Base-by-base conservation (phyloP, 2,113 vertebrate genomes). In the Anthoscopus minutus region DNA sequence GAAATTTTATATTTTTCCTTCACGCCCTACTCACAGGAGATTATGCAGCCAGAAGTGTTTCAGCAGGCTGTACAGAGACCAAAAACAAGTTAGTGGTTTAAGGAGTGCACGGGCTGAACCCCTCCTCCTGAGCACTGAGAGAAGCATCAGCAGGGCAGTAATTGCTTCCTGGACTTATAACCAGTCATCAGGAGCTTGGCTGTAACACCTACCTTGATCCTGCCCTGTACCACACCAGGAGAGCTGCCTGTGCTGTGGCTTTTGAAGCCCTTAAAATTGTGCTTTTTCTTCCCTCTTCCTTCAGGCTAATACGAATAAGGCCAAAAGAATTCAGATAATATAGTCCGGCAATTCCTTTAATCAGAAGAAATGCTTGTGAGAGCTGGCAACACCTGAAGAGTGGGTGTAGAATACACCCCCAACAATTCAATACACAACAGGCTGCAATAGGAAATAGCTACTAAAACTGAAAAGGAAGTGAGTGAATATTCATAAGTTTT, bases 401-500 rank as follows among this genome's bases (percentile, higher is more conserved):
- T 58, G 51, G 84, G 81, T 47, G 21, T 62, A 51, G 72, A 88
- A 74, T 16, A 45, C 2, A 20, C n/a, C 56, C 51, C 27, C 15
- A 73, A 14, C 28, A 85, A 73, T 47, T 91, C 66, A 62, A 53
- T 31, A 25, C 7, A 54, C 48, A 80, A 33, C 73, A 81, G n/a
- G 53, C 44, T 64, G 37, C 35, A 82, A 58, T 50, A 73, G 60
- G 47, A 83, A 80, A 53, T 44, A 95, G 47, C n/a, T 88, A 38
- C 76, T 82, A 31, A 82, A 87, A 79, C 5, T 44, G 19, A 88
- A 70, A 84, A 82, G 47, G 44, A 79, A 89, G 40, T 0, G 1
- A 54, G 54, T 89, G 42, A 95, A 88, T 93, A 93, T 90, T 95
- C 67, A 56, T 86, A 71, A 82, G 47, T 62, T 88, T 62, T 77